Percentiles rank a stretch among this genome's conserved stretches.
These are phyloP conservation scores for Megalopta genalis DNA, from an alignment of 1,140 invertebrate species.

Conservation along the genomic window DNA sequence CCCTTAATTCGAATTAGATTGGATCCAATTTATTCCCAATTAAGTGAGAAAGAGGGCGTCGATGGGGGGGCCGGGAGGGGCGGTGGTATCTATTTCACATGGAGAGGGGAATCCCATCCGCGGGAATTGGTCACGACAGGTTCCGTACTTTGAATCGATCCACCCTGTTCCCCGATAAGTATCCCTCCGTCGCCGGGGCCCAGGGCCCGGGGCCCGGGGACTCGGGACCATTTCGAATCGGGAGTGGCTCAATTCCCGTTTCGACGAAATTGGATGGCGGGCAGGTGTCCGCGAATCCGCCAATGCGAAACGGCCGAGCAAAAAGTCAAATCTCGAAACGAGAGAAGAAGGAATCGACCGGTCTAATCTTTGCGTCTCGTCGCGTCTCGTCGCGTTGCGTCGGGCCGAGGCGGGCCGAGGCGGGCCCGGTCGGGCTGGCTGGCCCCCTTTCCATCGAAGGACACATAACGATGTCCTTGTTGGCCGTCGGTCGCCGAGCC, in stretches of 20 bases:
- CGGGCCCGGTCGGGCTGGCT: neutral
- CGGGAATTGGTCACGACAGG: conserved; percentile 52
- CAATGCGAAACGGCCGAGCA: conserved; percentile 25
- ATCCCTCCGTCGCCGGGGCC: neutral
- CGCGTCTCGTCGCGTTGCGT: too few species aligned
- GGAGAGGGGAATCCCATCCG: conserved; percentile 23
- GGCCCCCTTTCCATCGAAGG: conserved; percentile 57
- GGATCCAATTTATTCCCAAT: conserved; percentile 72
- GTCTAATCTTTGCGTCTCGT: conserved; percentile 33
- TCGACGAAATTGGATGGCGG: conserved; percentile 44
- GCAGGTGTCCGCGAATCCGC: conserved; percentile 38
- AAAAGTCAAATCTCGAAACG: neutral
- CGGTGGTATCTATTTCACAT: conserved; percentile 51
- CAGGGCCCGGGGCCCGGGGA: too few species aligned
- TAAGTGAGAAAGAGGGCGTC: conserved; percentile 54
- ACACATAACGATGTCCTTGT: conserved; percentile 65
- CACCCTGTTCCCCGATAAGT: conserved; percentile 53
- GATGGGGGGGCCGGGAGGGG: neutral
- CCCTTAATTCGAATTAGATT: conserved; percentile 70
- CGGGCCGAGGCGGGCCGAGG: too few species aligned
- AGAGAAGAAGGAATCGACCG: neutral
- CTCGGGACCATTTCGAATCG: conserved; percentile 49
- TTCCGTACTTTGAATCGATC: conserved; percentile 47
- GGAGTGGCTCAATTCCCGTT: conserved; percentile 54
- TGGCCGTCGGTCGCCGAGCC: conserved; percentile 11